Conservation (phyloP, 2,888 invertebrate genomes). For the Lasioglossum pauxillum region DNA sequence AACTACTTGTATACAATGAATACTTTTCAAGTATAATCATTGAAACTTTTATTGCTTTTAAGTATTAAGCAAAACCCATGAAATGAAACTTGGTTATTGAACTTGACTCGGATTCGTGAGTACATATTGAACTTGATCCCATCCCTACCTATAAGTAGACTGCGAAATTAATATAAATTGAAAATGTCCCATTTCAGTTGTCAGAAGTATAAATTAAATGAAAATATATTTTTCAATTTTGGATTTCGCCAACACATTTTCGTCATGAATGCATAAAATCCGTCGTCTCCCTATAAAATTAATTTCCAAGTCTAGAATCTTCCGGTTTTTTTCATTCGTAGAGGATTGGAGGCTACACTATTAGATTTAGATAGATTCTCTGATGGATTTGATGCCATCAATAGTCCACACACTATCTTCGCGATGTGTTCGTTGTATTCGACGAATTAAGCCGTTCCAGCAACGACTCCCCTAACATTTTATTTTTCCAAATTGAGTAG, state of each 20-base stretch:
- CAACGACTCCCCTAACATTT: conserved; percentile 42
- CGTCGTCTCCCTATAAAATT: background rate
- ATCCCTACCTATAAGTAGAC: background rate
- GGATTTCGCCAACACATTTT: no score
- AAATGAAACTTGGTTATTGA: no score
- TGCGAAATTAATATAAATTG: background rate
- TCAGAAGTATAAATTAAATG: background rate
- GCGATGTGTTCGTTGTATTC: conserved; percentile 62
- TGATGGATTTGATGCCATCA: background rate
- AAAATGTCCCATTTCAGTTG: background rate
- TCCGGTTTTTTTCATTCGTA: background rate
- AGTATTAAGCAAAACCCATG: no score
- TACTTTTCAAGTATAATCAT: no score
- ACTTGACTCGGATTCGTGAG: no score
- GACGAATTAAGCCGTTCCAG: conserved; percentile 47
- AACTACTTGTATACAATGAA: no score
- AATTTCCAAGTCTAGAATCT: background rate
- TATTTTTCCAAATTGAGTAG: conserved; percentile 62
- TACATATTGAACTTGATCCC: no score
- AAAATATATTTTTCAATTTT: background rate
- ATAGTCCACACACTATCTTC: conserved; percentile 51
- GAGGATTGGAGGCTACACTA: background rate
- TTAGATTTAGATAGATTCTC: background rate
- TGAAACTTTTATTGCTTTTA: no score
- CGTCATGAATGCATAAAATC: no score